A percentile compares a stretch with the other conserved stretches of the same genome.
These are phyloP conservation scores for Tetraneura akinire DNA, from an alignment of 1,140 invertebrate species.

Conservation along the genomic window DNA sequence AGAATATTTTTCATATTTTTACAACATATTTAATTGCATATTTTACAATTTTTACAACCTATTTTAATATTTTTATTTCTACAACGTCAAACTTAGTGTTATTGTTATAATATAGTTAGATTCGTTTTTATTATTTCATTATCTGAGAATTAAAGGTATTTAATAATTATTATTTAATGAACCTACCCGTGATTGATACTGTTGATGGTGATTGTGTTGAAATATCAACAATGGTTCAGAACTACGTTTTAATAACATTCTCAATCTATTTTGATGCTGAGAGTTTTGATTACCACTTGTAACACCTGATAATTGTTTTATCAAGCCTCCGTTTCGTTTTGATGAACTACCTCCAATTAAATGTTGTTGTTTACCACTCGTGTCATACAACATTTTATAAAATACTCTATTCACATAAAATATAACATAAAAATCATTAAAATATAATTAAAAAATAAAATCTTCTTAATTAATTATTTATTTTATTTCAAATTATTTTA, in stretches of 20 bases:
- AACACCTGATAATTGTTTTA: slow-evolving; percentile 36
- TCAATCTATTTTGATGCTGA: slow-evolving; percentile 72
- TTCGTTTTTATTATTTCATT: no score
- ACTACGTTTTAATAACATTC: slow-evolving; percentile 85
- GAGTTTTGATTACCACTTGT: slow-evolving; percentile 68
- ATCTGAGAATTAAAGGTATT: no score
- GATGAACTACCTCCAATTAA: slow-evolving; percentile 81
- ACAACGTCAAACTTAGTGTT: no score
- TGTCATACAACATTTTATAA: slow-evolving; percentile 85
- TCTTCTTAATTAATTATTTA: no score
- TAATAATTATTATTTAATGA: no score
- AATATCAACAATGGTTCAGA: slow-evolving; percentile 87
- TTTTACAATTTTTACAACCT: no score
- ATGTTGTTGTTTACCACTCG: slow-evolving; percentile 22
- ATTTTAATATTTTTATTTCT: no score
- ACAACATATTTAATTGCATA: no score
- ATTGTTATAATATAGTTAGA: no score
- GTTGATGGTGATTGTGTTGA: slow-evolving; percentile 80
- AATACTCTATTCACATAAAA: slow-evolving; percentile 70
- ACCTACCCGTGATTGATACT: slow-evolving; percentile 71
- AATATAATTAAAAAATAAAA: no score
- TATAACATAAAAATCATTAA: background rate
- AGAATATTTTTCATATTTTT: no score
- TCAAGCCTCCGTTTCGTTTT: slow-evolving; percentile 45
- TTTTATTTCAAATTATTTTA: no score